These are phyloP conservation scores for Myodes glareolus DNA, from an alignment of 2,113 vertebrate species.

Conservation along the genomic window DNA sequence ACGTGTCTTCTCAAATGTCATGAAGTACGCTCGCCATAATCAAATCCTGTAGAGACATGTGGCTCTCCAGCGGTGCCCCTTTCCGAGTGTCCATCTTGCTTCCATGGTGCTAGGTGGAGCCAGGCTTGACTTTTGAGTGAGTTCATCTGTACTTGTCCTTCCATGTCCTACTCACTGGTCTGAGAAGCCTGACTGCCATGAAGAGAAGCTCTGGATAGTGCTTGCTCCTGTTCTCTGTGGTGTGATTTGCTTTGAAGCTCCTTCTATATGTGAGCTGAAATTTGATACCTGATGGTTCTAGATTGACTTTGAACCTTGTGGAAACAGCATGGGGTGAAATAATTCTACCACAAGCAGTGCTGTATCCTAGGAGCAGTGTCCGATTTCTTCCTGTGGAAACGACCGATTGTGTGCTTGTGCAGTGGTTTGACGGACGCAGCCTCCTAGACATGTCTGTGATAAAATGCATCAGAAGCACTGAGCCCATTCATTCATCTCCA, in stretches of 20 bases:
- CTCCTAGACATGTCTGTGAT: neutral
- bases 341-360: neutral
- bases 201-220: neutral
- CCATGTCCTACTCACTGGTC: neutral
- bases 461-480: neutral
- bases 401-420: too few relatives aligned
- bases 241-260: slow-evolving; percentile 15
- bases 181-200: neutral
- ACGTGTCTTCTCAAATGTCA: neutral
- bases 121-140: neutral
- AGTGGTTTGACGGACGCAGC: neutral
- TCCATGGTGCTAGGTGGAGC: neutral
- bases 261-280: neutral
- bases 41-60: neutral
- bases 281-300: neutral
- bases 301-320: neutral
- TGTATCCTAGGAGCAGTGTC: neutral
- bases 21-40: neutral
- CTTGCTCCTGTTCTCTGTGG: slow-evolving; percentile 18
- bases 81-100: neutral
- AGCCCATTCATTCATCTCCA: neutral
- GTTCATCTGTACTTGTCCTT: neutral
- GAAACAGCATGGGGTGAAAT: neutral
- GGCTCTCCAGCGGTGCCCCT: neutral
- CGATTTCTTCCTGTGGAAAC: too few relatives aligned